phyloP scores from a whole-genome alignment of 2,797 vertebrate genomes.

The Peromyscus aztecus region DNA sequence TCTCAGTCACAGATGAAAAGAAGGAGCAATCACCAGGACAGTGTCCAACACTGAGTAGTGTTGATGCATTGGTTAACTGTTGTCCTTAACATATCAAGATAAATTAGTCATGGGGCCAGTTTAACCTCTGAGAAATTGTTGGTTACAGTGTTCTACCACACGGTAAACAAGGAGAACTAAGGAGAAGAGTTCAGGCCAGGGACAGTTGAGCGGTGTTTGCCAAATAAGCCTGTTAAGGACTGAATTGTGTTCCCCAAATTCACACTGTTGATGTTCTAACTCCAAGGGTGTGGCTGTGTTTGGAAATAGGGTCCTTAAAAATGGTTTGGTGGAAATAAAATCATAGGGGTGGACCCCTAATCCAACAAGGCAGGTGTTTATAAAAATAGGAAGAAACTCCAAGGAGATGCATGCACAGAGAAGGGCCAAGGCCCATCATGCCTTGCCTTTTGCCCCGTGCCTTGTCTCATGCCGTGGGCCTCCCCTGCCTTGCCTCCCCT shows the following conservation, averaged over 20 bases:
- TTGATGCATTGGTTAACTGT: not conserved
- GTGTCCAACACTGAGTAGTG: not conserved
- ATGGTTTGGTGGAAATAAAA: not conserved
- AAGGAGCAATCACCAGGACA: not conserved
- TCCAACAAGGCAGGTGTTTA: not conserved
- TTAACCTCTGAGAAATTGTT: not conserved
- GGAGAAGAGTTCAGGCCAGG: not conserved
- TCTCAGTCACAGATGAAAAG: slow-evolving; percentile 42
- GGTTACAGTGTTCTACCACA: not conserved
- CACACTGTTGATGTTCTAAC: not conserved
- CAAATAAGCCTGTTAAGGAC: not conserved
- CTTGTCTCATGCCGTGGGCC: too few species aligned
- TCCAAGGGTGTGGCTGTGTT: not conserved
- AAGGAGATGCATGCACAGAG: not conserved
- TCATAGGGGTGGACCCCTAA: not conserved
- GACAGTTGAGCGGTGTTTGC: not conserved
- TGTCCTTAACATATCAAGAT: not conserved
- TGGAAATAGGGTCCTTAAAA: not conserved
- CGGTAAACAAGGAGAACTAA: not conserved
- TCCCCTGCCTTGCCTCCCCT: too few species aligned
- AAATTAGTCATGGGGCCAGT: not conserved
- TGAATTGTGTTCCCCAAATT: not conserved
- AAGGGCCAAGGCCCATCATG: too few species aligned
- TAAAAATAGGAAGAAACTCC: not conserved
- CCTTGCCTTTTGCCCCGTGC: too few species aligned